Conservation (phyloP, 64 coral and sea anemone species). For the Anthopleura sola region DNA sequence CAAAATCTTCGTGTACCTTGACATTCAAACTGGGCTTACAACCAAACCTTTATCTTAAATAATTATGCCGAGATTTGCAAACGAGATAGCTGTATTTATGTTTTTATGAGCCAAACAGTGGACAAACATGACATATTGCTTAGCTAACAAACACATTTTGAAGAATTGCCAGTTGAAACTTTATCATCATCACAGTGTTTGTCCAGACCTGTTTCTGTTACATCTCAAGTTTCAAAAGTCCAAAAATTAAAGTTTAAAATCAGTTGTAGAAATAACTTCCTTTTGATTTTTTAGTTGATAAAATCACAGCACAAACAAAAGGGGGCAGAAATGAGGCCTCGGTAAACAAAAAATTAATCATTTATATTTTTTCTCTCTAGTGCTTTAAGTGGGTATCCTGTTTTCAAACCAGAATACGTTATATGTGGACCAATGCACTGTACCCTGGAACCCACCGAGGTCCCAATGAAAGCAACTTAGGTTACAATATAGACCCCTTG, state of each 20-base stretch:
- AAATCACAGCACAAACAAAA: background rate
- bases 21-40: background rate
- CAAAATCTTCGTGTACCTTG: background rate
- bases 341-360: no score
- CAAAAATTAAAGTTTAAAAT: background rate
- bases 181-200: background rate
- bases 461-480: no score
- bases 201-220: background rate
- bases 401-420: no score
- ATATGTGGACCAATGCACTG: no score
- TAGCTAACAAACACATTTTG: background rate
- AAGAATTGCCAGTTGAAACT: slow-evolving; percentile 11
- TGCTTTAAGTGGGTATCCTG: no score
- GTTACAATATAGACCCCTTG: no score
- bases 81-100: background rate
- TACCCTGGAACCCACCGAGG: no score
- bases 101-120: background rate
- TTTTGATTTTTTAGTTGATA: no score
- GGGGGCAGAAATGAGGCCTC: no score
- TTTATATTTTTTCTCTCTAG: no score
- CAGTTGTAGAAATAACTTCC: no score
- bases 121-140: background rate
- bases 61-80: background rate
- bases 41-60: background rate
- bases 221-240: background rate